Evolutionary conservation across 2,888 invertebrate genomes (phyloP).

Genomic region (Dermolepida albohirtum): DNA sequence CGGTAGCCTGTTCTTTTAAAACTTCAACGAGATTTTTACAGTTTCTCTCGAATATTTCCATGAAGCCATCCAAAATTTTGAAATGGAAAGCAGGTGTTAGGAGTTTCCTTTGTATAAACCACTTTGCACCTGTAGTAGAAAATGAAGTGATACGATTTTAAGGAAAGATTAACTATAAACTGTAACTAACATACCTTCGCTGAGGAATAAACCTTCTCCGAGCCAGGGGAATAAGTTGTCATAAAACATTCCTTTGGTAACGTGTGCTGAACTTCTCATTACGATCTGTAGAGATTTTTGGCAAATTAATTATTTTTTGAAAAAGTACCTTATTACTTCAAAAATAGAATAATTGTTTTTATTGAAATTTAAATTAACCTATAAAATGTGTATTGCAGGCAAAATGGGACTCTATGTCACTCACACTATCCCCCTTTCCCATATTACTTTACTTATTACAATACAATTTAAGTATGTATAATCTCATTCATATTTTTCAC

Average conservation of each 20-base stretch:
- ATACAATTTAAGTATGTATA: no score
- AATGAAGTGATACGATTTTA: background rate
- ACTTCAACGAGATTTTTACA: constrained; percentile 49
- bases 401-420: no score
- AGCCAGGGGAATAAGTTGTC: constrained; percentile 51
- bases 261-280: constrained; percentile 49
- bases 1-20: constrained; percentile 49
- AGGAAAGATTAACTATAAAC: background rate
- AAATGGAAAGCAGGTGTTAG: constrained; percentile 58
- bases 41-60: constrained; percentile 54
- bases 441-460: no score
- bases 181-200: constrained; percentile 46
- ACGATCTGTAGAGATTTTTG: constrained; percentile 46
- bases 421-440: no score
- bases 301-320: no score
- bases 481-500: no score
- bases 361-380: no score
- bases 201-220: constrained; percentile 54
- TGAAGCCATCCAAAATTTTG: constrained; percentile 55
- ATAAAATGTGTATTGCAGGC: no score
- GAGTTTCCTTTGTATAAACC: constrained; percentile 53
- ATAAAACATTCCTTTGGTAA: constrained; percentile 51
- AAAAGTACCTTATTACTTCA: no score
- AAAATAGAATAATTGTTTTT: no score
- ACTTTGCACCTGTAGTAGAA: constrained; percentile 48